A percentile compares a stretch with the other conserved stretches of the same genome.
Evolutionary conservation across 2,797 vertebrate species (phyloP).

Genomic region (Hafferia zeledoni): DNA sequence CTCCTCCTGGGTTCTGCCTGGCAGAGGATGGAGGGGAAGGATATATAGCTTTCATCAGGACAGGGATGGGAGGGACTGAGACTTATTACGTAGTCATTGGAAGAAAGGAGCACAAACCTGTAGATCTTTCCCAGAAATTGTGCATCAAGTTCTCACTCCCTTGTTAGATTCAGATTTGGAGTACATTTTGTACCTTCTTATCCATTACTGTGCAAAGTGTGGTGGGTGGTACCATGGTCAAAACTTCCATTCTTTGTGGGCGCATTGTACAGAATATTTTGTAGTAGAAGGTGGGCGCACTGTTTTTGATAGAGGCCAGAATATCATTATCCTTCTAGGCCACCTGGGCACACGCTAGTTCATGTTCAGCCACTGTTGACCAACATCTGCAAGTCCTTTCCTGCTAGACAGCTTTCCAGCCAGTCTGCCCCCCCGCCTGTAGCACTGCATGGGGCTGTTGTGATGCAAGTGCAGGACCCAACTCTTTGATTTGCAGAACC

Average conservation of each 20-base stretch:
- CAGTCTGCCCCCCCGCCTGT: too few species aligned
- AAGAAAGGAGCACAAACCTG: not conserved
- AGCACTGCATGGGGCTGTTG: too few species aligned
- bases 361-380: too few species aligned
- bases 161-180: not conserved
- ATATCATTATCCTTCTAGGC: too few species aligned
- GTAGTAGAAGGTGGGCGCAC: too few species aligned
- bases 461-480: not conserved
- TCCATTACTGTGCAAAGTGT: not conserved
- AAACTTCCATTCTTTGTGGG: too few species aligned
- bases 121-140: not conserved
- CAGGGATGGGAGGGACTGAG: not conserved
- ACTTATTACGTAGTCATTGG: not conserved
- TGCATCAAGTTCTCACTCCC: not conserved
- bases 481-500: not conserved
- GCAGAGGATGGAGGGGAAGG: not conserved
- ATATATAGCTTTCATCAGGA: not conserved
- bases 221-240: too few species aligned
- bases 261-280: too few species aligned
- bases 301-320: too few species aligned
- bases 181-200: not conserved
- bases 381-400: too few species aligned
- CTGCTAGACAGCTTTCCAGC: too few species aligned
- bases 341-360: too few species aligned
- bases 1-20: not conserved